Conservation (phyloP, 2,797 vertebrate genomes). For the Myotis pilosus region DNA sequence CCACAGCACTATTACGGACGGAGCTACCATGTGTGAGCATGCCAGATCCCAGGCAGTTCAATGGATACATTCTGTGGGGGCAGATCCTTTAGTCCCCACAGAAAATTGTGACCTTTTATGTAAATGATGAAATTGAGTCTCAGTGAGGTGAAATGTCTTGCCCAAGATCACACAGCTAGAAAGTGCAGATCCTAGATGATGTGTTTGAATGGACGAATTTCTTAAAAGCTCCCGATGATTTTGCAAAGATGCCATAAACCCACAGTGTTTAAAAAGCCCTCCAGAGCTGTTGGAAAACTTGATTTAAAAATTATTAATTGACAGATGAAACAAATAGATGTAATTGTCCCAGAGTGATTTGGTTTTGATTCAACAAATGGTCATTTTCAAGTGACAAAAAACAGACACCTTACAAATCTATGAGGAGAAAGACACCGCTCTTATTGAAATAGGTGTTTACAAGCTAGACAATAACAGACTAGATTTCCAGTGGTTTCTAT, state of each 20-base stretch:
- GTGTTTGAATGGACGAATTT: not conserved
- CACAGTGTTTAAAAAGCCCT: not conserved
- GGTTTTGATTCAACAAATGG: constrained; percentile 5
- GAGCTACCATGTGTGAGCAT: too few species aligned
- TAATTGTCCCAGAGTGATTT: not conserved
- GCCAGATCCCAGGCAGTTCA: not conserved
- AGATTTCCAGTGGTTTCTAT: not conserved
- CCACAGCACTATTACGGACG: not conserved
- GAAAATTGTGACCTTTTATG: not conserved
- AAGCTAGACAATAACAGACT: not conserved
- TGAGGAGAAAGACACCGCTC: not conserved
- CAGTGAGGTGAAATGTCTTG: not conserved
- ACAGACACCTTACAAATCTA: not conserved
- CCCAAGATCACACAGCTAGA: not conserved
- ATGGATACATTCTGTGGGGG: not conserved
- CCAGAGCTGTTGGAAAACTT: not conserved
- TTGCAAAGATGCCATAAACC: not conserved
- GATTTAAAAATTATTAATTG: not conserved
- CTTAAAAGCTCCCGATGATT: not conserved
- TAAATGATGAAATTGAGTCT: not conserved
- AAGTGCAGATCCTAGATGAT: not conserved
- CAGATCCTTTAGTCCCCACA: not conserved
- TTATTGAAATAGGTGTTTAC: not conserved
- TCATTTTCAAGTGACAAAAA: not conserved
- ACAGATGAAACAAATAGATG: not conserved